Evolutionary conservation across 2,113 vertebrate species (phyloP).

Genomic region (Elephantulus edwardii): DNA sequence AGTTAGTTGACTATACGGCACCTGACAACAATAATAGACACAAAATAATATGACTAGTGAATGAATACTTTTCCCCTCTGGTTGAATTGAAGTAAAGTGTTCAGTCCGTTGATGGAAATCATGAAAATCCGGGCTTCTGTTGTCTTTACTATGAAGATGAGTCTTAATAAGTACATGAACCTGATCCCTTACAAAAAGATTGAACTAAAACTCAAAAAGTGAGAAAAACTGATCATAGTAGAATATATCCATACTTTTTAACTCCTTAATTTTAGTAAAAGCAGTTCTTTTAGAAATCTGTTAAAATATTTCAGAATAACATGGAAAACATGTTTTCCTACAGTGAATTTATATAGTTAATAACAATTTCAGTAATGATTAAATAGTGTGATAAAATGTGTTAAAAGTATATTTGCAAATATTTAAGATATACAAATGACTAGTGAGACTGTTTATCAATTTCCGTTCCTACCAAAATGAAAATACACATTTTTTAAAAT

Average conservation of each 20-base stretch:
- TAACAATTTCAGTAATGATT: slow-evolving; percentile 44
- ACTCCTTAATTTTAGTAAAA: slow-evolving; percentile 32
- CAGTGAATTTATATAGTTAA: slow-evolving; percentile 41
- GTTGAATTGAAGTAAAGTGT: not conserved
- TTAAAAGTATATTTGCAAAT: slow-evolving; percentile 28
- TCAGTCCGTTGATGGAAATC: not conserved
- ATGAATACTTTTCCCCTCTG: not conserved
- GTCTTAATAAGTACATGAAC: slow-evolving; percentile 8
- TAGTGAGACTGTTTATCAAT: not conserved
- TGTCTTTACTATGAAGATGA: slow-evolving; percentile 29
- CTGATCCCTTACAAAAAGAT: slow-evolving; percentile 21
- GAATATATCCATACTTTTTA: not conserved
- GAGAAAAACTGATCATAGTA: not conserved
- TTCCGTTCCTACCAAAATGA: slow-evolving; percentile 25
- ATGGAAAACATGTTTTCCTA: slow-evolving; percentile 9
- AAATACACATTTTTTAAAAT: too few species aligned
- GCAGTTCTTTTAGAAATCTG: slow-evolving; percentile 18
- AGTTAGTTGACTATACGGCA: too few species aligned
- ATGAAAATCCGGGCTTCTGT: slow-evolving; percentile 15
- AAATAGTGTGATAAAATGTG: not conserved
- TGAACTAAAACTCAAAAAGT: slow-evolving; percentile 41
- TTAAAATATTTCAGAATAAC: slow-evolving; percentile 9
- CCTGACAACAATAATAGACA: not conserved
- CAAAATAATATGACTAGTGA: not conserved
- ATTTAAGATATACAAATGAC: not conserved